phyloP scores from a whole-genome alignment of 2,113 vertebrate species.

The Willisornis vidua region DNA sequence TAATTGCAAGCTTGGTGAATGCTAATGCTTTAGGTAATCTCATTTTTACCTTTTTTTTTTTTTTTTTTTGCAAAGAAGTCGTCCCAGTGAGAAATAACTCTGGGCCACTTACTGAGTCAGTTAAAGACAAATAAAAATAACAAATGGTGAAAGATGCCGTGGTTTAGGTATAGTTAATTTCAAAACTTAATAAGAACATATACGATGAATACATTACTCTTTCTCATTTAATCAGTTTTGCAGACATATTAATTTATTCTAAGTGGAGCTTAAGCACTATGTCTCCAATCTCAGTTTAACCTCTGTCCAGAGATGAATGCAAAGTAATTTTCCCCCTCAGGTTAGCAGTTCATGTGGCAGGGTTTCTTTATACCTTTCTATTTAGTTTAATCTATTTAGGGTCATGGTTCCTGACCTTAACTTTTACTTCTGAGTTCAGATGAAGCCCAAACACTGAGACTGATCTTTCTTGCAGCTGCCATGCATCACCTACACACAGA shows the following conservation, averaged over 20 bases:
- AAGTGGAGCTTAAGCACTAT: not conserved
- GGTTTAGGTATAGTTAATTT: not conserved
- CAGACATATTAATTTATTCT: not conserved
- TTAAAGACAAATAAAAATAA: not conserved
- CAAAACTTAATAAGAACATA: not conserved
- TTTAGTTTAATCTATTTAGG: slow-evolving; percentile 6
- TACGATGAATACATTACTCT: not conserved
- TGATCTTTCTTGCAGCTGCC: not conserved
- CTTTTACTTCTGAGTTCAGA: not conserved
- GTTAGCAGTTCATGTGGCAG: not conserved
- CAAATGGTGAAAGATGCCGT: not conserved
- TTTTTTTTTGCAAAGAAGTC: not conserved
- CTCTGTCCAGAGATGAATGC: not conserved
- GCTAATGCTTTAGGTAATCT: not conserved
- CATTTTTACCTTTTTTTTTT: not conserved
- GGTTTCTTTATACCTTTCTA: not conserved
- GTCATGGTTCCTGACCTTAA: slow-evolving; percentile 5
- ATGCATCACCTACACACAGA: not conserved
- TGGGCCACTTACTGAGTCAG: not conserved
- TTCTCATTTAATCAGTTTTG: not conserved
- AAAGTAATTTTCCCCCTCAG: not conserved
- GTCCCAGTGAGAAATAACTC: not conserved
- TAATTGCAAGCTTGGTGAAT: not conserved
- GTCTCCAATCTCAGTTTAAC: slow-evolving; percentile 10
- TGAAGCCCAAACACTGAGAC: not conserved